A percentile compares a stretch with the other conserved stretches of the same genome.
phyloP scores from a whole-genome alignment of 2,797 vertebrate genomes.

The Spinus olivaceus region DNA sequence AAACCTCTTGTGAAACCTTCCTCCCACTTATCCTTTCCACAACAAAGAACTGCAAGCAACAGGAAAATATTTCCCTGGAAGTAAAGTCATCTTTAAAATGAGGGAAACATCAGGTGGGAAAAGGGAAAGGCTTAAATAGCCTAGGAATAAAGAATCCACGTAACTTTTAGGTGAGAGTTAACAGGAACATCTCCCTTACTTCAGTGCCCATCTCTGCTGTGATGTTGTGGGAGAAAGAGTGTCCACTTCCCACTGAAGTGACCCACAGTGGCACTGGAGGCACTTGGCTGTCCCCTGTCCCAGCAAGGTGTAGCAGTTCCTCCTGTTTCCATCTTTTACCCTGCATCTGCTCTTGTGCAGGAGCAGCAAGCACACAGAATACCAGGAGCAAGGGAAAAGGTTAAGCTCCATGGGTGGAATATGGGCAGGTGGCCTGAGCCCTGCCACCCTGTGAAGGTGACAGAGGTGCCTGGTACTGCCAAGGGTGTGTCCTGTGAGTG shows the following conservation, averaged over 20 bases:
- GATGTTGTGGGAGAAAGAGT: background rate
- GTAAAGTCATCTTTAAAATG: background rate
- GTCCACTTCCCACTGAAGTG: background rate
- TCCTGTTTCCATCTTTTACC: background rate
- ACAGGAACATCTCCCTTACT: background rate
- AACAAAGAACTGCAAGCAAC: background rate
- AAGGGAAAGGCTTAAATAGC: background rate
- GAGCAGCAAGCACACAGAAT: background rate
- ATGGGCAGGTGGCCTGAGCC: fast-evolving
- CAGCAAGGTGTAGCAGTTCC: background rate
- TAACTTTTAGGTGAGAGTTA: background rate
- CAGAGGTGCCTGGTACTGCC: background rate
- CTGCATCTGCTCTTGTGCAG: background rate
- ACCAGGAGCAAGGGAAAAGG: background rate
- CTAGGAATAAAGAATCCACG: background rate
- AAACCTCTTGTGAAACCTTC: background rate
- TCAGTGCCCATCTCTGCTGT: background rate
- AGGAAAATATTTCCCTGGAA: background rate
- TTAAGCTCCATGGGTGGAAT: background rate
- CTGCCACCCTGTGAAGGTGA: background rate
- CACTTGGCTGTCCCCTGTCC: fast-evolving
- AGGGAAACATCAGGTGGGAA: background rate
- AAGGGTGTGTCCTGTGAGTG: background rate
- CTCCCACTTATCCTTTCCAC: background rate
- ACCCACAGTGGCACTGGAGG: background rate